Evolutionary conservation across 2,888 invertebrate species (phyloP), one percentile per base, ranked within the genome.

Genomic region (Epistrophe eligans): DNA sequence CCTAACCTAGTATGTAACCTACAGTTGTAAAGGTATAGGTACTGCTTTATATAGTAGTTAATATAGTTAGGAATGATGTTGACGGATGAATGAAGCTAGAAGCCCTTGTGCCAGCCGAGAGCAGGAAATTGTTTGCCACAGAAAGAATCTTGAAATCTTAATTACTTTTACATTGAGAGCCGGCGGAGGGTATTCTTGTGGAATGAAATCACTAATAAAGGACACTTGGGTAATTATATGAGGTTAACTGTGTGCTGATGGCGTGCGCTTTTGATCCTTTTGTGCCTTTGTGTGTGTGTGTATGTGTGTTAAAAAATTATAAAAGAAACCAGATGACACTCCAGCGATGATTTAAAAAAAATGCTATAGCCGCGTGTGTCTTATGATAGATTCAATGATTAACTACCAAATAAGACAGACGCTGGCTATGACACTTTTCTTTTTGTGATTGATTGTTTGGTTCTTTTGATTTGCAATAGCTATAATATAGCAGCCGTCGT

Each of bases 381-480:
- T 95, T 95, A 95, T 95, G 95, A 95, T 95, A 95, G 92, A 90
- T 90, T 89, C 87, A 88, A 89, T 93, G 91, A 92, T 91, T 93
- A 94, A 93, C 94, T 95, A 95, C 94, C 95, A 94, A 91, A 93
- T 94, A 95, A 94, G 94, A 94, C 94, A 94, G 93, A 94, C 94
- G 94, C 93, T 92, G 93, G 92, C 93, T 93, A 91, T 90, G 90
- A 92, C 92, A 91, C 89, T 90, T 88, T 89, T 89, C 89, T 81
- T 89, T 89, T 81, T 73, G 57, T 80, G 72, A 77, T 77, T 77
- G 73, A 83, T 79, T 76, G 77, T 70, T 57, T 62, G 50, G 45
- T n/a, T 15, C 28, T 17, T n/a, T 71, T 73, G 67, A 55, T 67
- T 70, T 32, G 38, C 10, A 60, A n/a, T 10, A 45, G 35, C 32